phyloP scores from a whole-genome alignment of 2,113 vertebrate genomes.

The Numenius arquata region DNA sequence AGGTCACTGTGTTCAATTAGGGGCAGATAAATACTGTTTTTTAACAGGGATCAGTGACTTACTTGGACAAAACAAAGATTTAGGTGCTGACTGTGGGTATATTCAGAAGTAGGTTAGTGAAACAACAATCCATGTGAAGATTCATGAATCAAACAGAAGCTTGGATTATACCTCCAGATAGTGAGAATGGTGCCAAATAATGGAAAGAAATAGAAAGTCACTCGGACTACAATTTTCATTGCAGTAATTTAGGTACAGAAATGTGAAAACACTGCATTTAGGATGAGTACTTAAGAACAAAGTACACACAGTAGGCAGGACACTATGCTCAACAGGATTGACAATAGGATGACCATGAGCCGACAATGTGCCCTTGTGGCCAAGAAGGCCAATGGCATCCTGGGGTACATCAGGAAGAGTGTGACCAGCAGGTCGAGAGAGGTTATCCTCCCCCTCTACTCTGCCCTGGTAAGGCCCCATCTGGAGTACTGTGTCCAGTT shows the following conservation, averaged over 20 bases:
- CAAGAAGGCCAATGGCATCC: too few relatives aligned
- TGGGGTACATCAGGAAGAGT: too few relatives aligned
- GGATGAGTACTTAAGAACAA: neutral
- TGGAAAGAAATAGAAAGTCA: neutral
- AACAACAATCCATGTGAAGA: neutral
- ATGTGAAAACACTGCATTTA: neutral
- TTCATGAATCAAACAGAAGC: neutral
- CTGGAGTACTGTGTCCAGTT: too few relatives aligned
- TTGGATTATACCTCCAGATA: neutral
- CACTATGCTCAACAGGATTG: fast-evolving
- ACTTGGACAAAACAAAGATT: neutral
- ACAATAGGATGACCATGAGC: too few relatives aligned
- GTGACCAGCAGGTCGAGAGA: too few relatives aligned
- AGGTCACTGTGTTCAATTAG: neutral
- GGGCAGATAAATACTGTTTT: neutral
- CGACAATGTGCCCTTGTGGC: too few relatives aligned
- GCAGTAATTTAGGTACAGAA: neutral
- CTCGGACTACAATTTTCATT: neutral
- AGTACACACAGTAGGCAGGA: neutral
- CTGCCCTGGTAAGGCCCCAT: too few relatives aligned
- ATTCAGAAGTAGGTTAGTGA: neutral
- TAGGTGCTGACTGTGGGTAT: neutral
- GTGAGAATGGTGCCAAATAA: neutral
- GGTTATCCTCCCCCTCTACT: too few relatives aligned
- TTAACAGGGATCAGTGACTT: neutral